These are phyloP conservation scores for Hipparchia sbordonii DNA, from an alignment of 2,888 invertebrate species.

Conservation along the genomic window DNA sequence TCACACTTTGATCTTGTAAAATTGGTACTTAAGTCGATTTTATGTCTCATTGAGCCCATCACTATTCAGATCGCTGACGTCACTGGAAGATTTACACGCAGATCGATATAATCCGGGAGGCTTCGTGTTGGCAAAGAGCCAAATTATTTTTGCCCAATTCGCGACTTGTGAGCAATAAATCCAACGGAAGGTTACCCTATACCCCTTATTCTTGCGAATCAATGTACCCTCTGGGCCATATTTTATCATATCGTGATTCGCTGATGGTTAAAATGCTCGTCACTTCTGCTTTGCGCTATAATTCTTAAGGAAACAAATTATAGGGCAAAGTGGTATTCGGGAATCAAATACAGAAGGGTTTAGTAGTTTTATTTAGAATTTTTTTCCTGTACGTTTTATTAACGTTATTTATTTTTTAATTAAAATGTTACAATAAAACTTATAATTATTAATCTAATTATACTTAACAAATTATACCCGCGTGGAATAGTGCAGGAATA, in stretches of 20 bases:
- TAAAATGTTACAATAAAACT: no score
- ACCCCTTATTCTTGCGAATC: slow-evolving; percentile 41
- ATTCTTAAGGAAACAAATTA: slow-evolving; percentile 23
- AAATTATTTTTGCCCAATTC: slow-evolving; percentile 70
- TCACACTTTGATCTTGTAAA: no score
- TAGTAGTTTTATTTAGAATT: neutral
- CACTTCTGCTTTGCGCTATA: slow-evolving; percentile 27
- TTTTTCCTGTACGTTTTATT: neutral
- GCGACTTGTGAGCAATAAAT: slow-evolving; percentile 60
- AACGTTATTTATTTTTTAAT: neutral
- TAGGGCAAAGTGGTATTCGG: slow-evolving; percentile 8
- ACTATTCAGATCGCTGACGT: slow-evolving; percentile 25
- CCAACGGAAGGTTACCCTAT: slow-evolving; percentile 52
- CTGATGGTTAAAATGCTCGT: slow-evolving; percentile 34
- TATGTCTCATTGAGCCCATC: no score
- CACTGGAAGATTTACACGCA: slow-evolving; percentile 30
- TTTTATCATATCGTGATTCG: slow-evolving; percentile 34
- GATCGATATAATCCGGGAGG: slow-evolving; percentile 33
- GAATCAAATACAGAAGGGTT: slow-evolving; percentile 12
- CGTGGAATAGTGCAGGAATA: no score
- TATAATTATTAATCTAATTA: no score
- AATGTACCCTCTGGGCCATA: slow-evolving; percentile 37
- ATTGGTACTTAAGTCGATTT: no score
- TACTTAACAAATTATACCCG: no score
- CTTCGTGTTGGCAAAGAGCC: slow-evolving; percentile 54